phyloP scores from a whole-genome alignment of 2,888 invertebrate species.

The Gari tellinella region DNA sequence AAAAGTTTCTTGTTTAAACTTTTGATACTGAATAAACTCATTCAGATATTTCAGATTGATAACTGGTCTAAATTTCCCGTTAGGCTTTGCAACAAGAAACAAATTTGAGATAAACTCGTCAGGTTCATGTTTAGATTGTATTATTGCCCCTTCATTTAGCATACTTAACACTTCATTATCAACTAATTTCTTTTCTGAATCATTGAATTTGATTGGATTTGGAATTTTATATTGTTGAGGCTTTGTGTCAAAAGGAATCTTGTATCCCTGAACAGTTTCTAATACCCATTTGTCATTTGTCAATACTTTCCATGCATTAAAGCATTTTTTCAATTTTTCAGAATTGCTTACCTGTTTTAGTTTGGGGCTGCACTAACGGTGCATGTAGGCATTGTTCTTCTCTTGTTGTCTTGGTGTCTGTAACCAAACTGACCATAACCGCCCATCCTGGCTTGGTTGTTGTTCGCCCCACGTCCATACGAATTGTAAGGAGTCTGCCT shows the following conservation, averaged over 20 bases:
- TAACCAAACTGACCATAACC: too few relatives aligned
- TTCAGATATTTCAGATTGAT: constrained; percentile 6
- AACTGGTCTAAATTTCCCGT: too few relatives aligned
- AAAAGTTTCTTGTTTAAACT: constrained; percentile 38
- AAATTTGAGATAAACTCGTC: constrained; percentile 4
- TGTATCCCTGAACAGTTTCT: constrained; percentile 1
- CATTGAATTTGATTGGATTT: constrained; percentile 11
- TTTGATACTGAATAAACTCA: constrained; percentile 24
- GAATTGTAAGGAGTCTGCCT: too few relatives aligned
- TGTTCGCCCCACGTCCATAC: too few relatives aligned
- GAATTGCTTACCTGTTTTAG: too few relatives aligned
- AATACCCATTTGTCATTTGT: constrained; percentile 23
- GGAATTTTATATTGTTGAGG: constrained; percentile 1
- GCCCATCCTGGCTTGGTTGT: too few relatives aligned
- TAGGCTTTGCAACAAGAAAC: too few relatives aligned
- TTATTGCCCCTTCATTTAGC: constrained; percentile 4
- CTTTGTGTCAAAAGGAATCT: too few relatives aligned
- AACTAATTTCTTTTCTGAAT: not conserved
- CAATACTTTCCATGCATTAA: constrained; percentile 11
- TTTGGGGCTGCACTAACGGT: too few relatives aligned
- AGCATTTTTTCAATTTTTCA: too few relatives aligned
- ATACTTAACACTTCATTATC: not conserved
- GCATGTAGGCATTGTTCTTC: too few relatives aligned
- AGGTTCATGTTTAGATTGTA: constrained; percentile 6
- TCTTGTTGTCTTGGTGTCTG: too few relatives aligned